These are phyloP conservation scores for Drosophila austrosaltans DNA, from an alignment of 2,888 invertebrate species.

Conservation along the genomic window DNA sequence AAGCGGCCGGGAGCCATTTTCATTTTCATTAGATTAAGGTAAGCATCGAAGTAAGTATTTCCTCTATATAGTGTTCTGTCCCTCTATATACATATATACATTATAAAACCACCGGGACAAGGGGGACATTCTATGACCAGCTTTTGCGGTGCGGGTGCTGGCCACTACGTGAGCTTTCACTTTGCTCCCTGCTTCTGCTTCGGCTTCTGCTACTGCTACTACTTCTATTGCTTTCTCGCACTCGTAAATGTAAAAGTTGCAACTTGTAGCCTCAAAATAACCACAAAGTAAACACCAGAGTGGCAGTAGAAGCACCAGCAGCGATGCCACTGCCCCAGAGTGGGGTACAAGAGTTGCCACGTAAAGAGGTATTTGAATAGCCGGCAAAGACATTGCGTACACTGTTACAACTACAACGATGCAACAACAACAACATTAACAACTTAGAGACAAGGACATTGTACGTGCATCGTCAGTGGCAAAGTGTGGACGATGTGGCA, in stretches of 20 bases:
- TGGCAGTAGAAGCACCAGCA: slow-evolving; percentile 31
- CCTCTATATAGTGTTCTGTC: not conserved
- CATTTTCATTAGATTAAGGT: slow-evolving; percentile 67
- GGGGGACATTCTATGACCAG: slow-evolving; percentile 19
- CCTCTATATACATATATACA: not conserved
- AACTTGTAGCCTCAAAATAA: slow-evolving; percentile 77
- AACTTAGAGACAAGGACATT: slow-evolving; percentile 59
- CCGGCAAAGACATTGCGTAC: slow-evolving; percentile 54
- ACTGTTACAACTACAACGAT: slow-evolving; percentile 31
- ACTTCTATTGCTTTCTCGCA: slow-evolving; percentile 46
- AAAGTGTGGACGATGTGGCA: slow-evolving; percentile 39
- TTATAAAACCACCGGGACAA: slow-evolving; percentile 23
- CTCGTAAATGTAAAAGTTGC: slow-evolving; percentile 71
- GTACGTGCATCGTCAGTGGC: slow-evolving; percentile 44
- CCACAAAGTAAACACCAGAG: slow-evolving; percentile 78
- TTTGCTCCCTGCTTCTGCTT: slow-evolving; percentile 24
- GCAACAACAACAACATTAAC: slow-evolving; percentile 13
- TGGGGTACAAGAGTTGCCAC: slow-evolving; percentile 22
- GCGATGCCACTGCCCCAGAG: slow-evolving; percentile 24
- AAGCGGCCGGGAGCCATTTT: slow-evolving; percentile 48
- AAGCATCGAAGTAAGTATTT: slow-evolving; percentile 39
- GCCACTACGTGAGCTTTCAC: slow-evolving; percentile 13
- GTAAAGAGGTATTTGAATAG: slow-evolving; percentile 67
- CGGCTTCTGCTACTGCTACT: slow-evolving; percentile 16
- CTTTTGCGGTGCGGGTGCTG: slow-evolving; percentile 13